Percentiles rank a stretch among this genome's conserved stretches.
phyloP scores from a whole-genome alignment of 2,113 vertebrate genomes.

The Lutjanus erythropterus region DNA sequence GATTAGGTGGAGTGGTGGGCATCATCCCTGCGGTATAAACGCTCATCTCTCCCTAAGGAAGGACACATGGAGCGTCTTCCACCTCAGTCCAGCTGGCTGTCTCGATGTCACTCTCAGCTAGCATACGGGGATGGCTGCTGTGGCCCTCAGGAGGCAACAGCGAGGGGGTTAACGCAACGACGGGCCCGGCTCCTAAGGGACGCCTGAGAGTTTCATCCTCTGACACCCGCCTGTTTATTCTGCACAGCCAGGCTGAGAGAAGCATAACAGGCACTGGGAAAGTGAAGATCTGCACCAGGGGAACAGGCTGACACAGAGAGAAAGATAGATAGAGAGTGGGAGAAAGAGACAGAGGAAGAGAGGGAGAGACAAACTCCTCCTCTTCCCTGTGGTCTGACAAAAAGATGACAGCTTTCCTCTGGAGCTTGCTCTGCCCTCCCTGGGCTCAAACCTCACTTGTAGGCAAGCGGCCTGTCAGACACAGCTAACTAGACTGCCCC shows the following conservation, averaged over 20 bases:
- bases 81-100: conserved; percentile 66
- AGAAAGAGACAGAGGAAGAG: conserved; percentile 45
- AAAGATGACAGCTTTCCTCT: conserved; percentile 84
- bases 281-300: conserved; percentile 81
- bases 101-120: conserved; percentile 66
- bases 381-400: conserved; percentile 76
- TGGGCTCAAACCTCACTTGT: conserved; percentile 75
- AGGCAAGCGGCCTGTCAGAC: conserved; percentile 78
- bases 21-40: conserved; percentile 75
- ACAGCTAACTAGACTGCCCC: conserved; percentile 81
- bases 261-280: conserved; percentile 66
- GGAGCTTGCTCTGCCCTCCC: conserved; percentile 71
- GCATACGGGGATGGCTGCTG: conserved; percentile 61
- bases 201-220: conserved; percentile 68
- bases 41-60: conserved; percentile 78
- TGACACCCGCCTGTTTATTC: conserved; percentile 75
- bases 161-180: conserved; percentile 50
- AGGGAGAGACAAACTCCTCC: conserved; percentile 57
- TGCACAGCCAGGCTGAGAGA: conserved; percentile 71
- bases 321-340: conserved; percentile 62
- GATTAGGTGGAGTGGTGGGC: conserved; percentile 80
- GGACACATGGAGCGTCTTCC: conserved; percentile 67
- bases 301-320: conserved; percentile 66
- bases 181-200: conserved; percentile 63
- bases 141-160: conserved; percentile 69